These are phyloP conservation scores for Drosophila cracens DNA, from an alignment of 2,888 invertebrate genomes.

Conservation along the genomic window DNA sequence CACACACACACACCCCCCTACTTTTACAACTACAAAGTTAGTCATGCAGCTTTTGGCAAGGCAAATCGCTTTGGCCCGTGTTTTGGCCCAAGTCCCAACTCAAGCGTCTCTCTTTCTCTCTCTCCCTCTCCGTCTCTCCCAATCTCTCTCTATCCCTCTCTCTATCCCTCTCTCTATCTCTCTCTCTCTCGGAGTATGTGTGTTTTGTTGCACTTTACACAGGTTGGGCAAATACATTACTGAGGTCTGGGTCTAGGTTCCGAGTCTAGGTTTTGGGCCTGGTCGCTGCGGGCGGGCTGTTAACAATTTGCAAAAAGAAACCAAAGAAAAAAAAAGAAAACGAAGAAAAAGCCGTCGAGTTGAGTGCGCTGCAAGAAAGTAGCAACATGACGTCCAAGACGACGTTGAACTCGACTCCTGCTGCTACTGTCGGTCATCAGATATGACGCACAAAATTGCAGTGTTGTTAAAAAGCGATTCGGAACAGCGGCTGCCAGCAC, in stretches of 20 bases:
- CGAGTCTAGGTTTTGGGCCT: slow-evolving; percentile 25
- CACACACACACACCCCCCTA: slow-evolving; percentile 17
- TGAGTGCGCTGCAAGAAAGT: slow-evolving; percentile 73
- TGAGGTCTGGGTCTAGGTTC: slow-evolving; percentile 41
- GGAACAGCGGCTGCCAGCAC: slow-evolving; percentile 60
- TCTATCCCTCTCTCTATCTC: not conserved
- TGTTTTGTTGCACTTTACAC: slow-evolving; percentile 59
- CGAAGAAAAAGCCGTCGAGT: slow-evolving; percentile 24
- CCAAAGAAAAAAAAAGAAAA: slow-evolving; percentile 18
- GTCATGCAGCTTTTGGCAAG: slow-evolving; percentile 79
- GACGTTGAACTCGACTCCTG: slow-evolving; percentile 29
- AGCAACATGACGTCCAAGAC: slow-evolving; percentile 73
- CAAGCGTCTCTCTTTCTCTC: not conserved
- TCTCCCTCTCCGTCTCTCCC: not conserved
- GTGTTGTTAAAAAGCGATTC: slow-evolving; percentile 82
- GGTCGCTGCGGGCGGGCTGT: slow-evolving; percentile 61
- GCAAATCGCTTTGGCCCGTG: slow-evolving; percentile 75
- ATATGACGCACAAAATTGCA: slow-evolving; percentile 68
- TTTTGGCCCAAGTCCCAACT: slow-evolving; percentile 19
- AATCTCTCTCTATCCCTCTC: not conserved
- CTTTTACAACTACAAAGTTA: slow-evolving; percentile 71
- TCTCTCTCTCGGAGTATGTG: not conserved
- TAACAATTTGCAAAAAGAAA: slow-evolving; percentile 67
- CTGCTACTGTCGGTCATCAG: slow-evolving; percentile 27
- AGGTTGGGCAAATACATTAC: slow-evolving; percentile 57